Conservation (phyloP, 2,113 vertebrate genomes). For the Propithecus coquereli region DNA sequence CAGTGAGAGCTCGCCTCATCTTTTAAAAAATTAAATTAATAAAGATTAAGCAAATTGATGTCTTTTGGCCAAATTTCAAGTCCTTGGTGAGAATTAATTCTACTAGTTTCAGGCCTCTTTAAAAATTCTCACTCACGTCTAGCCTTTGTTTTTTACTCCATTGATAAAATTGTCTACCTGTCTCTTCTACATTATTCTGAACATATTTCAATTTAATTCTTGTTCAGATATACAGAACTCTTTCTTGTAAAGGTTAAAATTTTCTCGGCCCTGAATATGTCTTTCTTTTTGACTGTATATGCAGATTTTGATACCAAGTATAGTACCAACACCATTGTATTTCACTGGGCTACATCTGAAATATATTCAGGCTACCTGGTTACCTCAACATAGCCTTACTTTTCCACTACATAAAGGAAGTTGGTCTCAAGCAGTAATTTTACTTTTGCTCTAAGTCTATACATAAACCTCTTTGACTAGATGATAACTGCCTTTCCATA, state of each 20-base stretch:
- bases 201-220: not conserved
- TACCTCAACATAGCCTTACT: not conserved
- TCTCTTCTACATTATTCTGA: not conserved
- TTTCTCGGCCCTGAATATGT: not conserved
- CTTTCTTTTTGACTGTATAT: not conserved
- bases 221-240: not conserved
- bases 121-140: constrained; percentile 15
- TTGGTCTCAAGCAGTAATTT: not conserved
- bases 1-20: too few species aligned
- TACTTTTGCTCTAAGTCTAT: not conserved
- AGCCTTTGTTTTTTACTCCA: not conserved
- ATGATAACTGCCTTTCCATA: not conserved
- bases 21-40: too few species aligned
- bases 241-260: not conserved
- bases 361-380: not conserved
- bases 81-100: not conserved
- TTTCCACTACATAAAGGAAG: not conserved
- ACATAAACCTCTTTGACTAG: not conserved
- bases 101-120: not conserved
- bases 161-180: not conserved
- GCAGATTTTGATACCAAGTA: not conserved
- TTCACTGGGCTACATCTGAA: not conserved
- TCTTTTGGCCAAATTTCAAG: not conserved
- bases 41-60: not conserved
- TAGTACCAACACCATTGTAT: not conserved